These are phyloP conservation scores for Procavia capensis DNA, from an alignment of 2,113 vertebrate genomes.

Conservation along the genomic window DNA sequence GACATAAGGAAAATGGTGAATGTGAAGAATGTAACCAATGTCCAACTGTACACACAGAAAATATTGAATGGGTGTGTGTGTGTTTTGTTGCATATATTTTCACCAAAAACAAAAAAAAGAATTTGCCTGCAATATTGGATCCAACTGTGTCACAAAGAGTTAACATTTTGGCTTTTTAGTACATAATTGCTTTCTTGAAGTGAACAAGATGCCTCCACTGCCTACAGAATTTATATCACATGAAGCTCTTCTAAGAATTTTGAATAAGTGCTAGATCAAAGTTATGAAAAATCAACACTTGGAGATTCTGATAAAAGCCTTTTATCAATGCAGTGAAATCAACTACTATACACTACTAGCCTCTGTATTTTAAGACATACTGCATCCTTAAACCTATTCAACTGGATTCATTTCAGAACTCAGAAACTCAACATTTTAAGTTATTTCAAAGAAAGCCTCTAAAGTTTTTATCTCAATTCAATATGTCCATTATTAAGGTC, in stretches of 20 bases:
- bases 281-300: neutral
- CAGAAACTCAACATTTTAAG: constrained; percentile 25
- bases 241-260: neutral
- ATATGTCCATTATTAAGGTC: neutral
- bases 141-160: neutral
- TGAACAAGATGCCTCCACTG: neutral
- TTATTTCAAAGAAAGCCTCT: constrained; percentile 44
- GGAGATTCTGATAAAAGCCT: neutral
- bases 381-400: neutral
- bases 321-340: neutral
- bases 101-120: neutral
- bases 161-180: neutral
- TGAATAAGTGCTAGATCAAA: constrained; percentile 7
- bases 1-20: neutral
- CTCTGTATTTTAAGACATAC: neutral
- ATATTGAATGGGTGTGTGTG: neutral
- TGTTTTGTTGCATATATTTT: neutral
- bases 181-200: neutral
- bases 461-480: neutral
- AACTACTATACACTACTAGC: neutral
- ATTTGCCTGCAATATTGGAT: neutral
- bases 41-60: neutral
- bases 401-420: constrained; percentile 26
- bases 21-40: neutral
- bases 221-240: neutral